These are phyloP conservation scores for Parauchenoglanis punctatus DNA, from an alignment of 2,797 vertebrate species.

Conservation along the genomic window DNA sequence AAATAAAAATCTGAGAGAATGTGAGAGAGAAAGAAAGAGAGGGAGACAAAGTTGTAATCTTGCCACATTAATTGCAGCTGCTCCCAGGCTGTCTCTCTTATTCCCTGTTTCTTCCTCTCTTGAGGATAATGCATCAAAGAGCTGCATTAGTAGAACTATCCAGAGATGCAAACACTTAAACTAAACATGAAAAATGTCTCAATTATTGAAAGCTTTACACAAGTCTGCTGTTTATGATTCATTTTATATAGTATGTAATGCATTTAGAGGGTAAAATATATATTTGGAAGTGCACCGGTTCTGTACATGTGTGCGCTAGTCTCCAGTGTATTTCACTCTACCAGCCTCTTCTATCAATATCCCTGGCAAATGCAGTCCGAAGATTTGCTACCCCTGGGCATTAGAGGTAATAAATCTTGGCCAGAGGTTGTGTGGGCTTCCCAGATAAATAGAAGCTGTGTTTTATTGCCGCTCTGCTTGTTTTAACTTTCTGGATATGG, in stretches of 20 bases:
- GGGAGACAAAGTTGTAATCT: slow-evolving; percentile 42
- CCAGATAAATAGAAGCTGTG: slow-evolving; percentile 77
- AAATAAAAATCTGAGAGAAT: not conserved
- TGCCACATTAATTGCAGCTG: slow-evolving; percentile 47
- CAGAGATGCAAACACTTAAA: slow-evolving; percentile 63
- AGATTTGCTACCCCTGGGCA: slow-evolving; percentile 73
- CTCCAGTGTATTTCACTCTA: slow-evolving; percentile 39
- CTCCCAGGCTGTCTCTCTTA: slow-evolving; percentile 35
- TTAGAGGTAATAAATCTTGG: slow-evolving; percentile 73
- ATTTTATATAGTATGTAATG: slow-evolving; percentile 47
- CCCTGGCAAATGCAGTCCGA: slow-evolving; percentile 65
- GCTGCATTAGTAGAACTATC: slow-evolving; percentile 69
- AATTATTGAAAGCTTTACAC: slow-evolving; percentile 63
- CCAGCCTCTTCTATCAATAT: slow-evolving; percentile 70
- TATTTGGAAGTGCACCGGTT: slow-evolving; percentile 45
- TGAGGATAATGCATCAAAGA: slow-evolving; percentile 72
- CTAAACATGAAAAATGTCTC: slow-evolving; percentile 56
- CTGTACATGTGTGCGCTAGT: slow-evolving; percentile 29
- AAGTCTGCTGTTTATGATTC: slow-evolving; percentile 56
- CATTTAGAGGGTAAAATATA: slow-evolving; percentile 47
- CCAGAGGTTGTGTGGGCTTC: slow-evolving; percentile 76
- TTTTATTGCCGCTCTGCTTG: slow-evolving; percentile 75
- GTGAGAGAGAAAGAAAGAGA: not conserved
- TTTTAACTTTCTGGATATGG: slow-evolving; percentile 75
- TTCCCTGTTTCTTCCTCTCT: slow-evolving; percentile 59